Percentiles rank a stretch among this genome's conserved stretches.
phyloP scores from a whole-genome alignment of 2,113 vertebrate genomes.

The Dunckerocampus dactyliophorus region DNA sequence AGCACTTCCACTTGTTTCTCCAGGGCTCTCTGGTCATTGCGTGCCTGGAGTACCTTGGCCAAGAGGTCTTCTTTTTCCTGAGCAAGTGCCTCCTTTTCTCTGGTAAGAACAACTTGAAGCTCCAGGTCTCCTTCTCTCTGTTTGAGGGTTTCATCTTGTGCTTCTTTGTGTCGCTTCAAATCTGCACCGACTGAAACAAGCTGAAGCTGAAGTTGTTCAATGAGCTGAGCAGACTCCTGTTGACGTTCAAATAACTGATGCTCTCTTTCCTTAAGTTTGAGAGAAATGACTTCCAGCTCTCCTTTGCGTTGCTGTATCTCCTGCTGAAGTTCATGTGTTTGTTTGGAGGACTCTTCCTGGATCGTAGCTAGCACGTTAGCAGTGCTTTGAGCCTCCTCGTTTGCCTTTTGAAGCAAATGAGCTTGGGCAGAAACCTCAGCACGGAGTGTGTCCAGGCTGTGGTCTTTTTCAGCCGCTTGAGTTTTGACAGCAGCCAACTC shows the following conservation, averaged over 20 bases:
- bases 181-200: slow-evolving; percentile 20
- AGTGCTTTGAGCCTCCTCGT: slow-evolving; percentile 19
- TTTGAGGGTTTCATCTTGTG: slow-evolving; percentile 6
- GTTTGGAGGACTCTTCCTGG: slow-evolving; percentile 15
- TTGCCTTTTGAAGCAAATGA: slow-evolving; percentile 20
- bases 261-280: slow-evolving; percentile 26
- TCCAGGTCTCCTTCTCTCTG: slow-evolving; percentile 19
- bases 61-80: slow-evolving; percentile 61
- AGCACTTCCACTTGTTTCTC: slow-evolving; percentile 46
- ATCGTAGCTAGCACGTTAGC: slow-evolving; percentile 17
- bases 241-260: slow-evolving; percentile 28
- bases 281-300: slow-evolving; percentile 52
- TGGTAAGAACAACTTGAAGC: slow-evolving; percentile 30
- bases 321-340: slow-evolving; percentile 11
- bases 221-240: slow-evolving; percentile 25
- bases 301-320: slow-evolving; percentile 57
- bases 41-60: slow-evolving; percentile 26
- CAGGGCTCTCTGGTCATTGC: slow-evolving; percentile 18
- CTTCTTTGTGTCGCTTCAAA: slow-evolving; percentile 16
- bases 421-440: slow-evolving; percentile 24
- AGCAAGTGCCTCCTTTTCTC: slow-evolving; percentile 49
- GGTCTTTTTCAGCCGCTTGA: slow-evolving; percentile 31
- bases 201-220: slow-evolving; percentile 55
- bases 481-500: slow-evolving; percentile 23
- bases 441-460: slow-evolving; percentile 27